phyloP scores from a whole-genome alignment of 1,140 invertebrate genomes.

The Leptoteleia sp. region DNA sequence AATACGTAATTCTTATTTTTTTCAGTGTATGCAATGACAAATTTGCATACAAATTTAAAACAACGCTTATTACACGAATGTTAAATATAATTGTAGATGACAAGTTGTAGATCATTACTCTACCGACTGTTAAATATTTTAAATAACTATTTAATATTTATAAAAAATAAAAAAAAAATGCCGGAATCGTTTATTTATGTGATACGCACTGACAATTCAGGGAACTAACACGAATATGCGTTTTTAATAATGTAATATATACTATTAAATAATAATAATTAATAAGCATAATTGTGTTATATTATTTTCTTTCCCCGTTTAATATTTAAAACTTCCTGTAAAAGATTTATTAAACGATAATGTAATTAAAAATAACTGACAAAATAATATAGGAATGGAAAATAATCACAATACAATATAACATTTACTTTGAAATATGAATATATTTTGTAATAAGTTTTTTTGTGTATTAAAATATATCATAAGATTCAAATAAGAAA shows the following conservation, averaged over 20 bases:
- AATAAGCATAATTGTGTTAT: too few relatives aligned
- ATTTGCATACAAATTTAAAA: slow-evolving; percentile 25
- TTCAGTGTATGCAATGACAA: slow-evolving; percentile 13
- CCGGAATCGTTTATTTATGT: slow-evolving; percentile 61
- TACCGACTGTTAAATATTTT: slow-evolving; percentile 31
- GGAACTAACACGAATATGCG: slow-evolving; percentile 67
- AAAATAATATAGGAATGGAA: not conserved
- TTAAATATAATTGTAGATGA: slow-evolving; percentile 20
- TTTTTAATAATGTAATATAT: slow-evolving; percentile 76
- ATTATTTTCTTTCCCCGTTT: too few relatives aligned
- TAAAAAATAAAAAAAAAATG: slow-evolving; percentile 42
- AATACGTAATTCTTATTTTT: too few relatives aligned
- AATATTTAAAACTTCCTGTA: too few relatives aligned
- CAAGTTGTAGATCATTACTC: slow-evolving; percentile 18
- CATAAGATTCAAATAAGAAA: slow-evolving; percentile 2
- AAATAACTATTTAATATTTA: slow-evolving; percentile 37
- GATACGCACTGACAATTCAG: slow-evolving; percentile 63
- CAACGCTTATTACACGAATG: slow-evolving; percentile 33
- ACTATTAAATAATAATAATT: slow-evolving; percentile 66
- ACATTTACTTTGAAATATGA: slow-evolving; percentile 16
- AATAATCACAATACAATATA: too few relatives aligned
- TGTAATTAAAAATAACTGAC: too few relatives aligned
- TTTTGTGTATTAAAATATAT: slow-evolving; percentile 25
- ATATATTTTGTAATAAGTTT: slow-evolving; percentile 31
- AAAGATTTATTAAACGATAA: too few relatives aligned